A percentile compares a stretch with the other conserved stretches of the same genome.
These are phyloP conservation scores for Acrobasis suavella DNA, from an alignment of 2,888 invertebrate genomes.

Conservation along the genomic window DNA sequence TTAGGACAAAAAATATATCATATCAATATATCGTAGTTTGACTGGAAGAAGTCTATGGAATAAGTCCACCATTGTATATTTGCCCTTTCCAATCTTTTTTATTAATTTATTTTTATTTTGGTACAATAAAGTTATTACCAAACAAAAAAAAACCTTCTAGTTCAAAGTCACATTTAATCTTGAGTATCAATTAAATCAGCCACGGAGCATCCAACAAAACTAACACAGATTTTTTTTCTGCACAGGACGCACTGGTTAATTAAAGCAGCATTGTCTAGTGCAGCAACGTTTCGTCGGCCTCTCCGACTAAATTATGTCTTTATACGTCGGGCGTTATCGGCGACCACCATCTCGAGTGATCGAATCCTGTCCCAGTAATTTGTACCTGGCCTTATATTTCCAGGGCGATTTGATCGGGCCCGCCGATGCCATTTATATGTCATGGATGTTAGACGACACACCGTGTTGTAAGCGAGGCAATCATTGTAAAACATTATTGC, in stretches of 20 bases:
- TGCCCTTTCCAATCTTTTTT: no score
- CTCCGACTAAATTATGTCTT: constrained; percentile 79
- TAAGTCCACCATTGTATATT: no score
- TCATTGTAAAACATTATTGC: background rate
- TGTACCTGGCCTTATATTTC: constrained; percentile 71
- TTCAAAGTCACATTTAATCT: background rate
- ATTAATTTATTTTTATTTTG: no score
- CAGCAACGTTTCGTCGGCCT: constrained; percentile 67
- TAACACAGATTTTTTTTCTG: constrained; percentile 46
- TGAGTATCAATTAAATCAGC: constrained; percentile 13
- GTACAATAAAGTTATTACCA: no score
- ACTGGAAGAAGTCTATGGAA: no score
- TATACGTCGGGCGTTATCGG: constrained; percentile 72
- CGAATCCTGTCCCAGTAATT: constrained; percentile 68
- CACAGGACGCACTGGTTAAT: constrained; percentile 69
- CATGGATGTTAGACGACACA: constrained; percentile 31
- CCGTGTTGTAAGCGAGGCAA: constrained; percentile 7
- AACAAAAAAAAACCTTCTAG: background rate
- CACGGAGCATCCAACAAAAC: constrained; percentile 40
- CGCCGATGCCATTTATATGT: constrained; percentile 32
- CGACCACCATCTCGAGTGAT: constrained; percentile 72
- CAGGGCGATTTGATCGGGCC: constrained; percentile 55
- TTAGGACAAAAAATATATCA: no score
- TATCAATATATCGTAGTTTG: no score
- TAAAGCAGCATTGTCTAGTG: constrained; percentile 76